A percentile compares a stretch with the other conserved stretches of the same genome.
Conservation (phyloP, 2,888 invertebrate genomes). For the Chrysolina americana region DNA sequence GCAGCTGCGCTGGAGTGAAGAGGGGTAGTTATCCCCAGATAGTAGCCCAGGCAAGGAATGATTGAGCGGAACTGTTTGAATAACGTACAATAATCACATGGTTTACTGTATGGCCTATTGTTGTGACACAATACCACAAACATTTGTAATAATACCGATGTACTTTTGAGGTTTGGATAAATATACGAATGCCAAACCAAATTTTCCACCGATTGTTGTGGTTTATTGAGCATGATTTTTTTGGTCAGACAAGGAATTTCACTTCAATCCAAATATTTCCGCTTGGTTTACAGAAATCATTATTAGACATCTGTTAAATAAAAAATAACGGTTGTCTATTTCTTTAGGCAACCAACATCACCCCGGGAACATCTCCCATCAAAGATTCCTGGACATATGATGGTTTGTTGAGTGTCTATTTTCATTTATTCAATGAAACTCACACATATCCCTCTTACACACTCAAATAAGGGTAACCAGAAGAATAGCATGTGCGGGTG, state of each 20-base stretch:
- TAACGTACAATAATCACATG: slow-evolving; percentile 40
- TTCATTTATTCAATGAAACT: too few species aligned
- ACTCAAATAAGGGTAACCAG: too few species aligned
- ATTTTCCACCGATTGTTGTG: slow-evolving; percentile 54
- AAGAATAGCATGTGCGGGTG: too few species aligned
- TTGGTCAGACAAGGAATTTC: background rate
- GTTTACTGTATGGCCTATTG: slow-evolving; percentile 62
- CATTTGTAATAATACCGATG: slow-evolving; percentile 72
- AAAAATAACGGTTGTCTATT: background rate
- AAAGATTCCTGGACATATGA: too few species aligned
- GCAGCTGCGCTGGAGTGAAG: slow-evolving; percentile 68
- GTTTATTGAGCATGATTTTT: slow-evolving; percentile 47
- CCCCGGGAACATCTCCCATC: too few species aligned
- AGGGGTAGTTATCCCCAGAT: slow-evolving; percentile 62
- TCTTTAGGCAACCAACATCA: background rate
- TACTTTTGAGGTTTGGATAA: slow-evolving; percentile 67
- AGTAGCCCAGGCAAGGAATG: slow-evolving; percentile 46
- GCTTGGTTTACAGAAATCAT: background rate
- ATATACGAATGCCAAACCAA: slow-evolving; percentile 56
- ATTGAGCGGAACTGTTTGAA: background rate
- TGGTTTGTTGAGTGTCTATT: too few species aligned
- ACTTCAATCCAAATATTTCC: background rate
- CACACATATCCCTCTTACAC: too few species aligned
- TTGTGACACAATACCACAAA: slow-evolving; percentile 69
- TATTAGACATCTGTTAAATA: background rate